phyloP scores from a whole-genome alignment of 2,888 invertebrate genomes.

The Acrobasis suavella region DNA sequence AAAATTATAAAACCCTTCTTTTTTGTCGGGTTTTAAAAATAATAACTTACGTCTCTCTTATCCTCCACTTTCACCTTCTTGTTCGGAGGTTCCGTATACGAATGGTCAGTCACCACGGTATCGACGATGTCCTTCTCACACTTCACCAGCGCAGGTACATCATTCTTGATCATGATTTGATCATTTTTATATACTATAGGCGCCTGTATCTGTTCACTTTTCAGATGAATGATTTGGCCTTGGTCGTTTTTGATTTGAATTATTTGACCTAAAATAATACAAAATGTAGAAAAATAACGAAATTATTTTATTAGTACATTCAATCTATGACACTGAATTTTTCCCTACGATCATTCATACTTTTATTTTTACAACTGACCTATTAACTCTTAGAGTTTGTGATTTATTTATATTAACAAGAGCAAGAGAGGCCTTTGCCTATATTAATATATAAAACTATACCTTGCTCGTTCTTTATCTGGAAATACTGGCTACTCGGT shows the following conservation, averaged over 20 bases:
- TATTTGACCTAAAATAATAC: conserved; percentile 46
- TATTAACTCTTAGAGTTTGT: too few species aligned
- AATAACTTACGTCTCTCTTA: conserved; percentile 55
- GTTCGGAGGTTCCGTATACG: conserved; percentile 66
- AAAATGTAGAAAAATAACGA: not conserved
- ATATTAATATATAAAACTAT: not conserved
- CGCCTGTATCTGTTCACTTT: conserved; percentile 62
- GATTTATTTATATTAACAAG: too few species aligned
- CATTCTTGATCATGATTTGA: conserved; percentile 54
- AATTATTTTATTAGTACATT: not conserved
- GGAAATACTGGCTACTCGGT: conserved; percentile 62
- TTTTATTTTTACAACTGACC: too few species aligned
- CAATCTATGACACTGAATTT: too few species aligned
- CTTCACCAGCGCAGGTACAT: conserved; percentile 45
- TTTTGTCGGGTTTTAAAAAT: too few species aligned
- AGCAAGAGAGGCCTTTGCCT: too few species aligned
- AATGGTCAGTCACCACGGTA: conserved; percentile 59
- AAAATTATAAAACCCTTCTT: too few species aligned
- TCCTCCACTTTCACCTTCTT: conserved; percentile 70
- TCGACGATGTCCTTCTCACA: conserved; percentile 59
- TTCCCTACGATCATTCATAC: too few species aligned
- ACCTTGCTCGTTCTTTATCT: conserved; percentile 72
- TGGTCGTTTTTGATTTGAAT: conserved; percentile 74
- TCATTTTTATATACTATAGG: conserved; percentile 63
- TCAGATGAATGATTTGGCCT: conserved; percentile 72